phyloP scores from a whole-genome alignment of 92 coral and sea anemone genomes.

The Epizoanthus illoricatus region DNA sequence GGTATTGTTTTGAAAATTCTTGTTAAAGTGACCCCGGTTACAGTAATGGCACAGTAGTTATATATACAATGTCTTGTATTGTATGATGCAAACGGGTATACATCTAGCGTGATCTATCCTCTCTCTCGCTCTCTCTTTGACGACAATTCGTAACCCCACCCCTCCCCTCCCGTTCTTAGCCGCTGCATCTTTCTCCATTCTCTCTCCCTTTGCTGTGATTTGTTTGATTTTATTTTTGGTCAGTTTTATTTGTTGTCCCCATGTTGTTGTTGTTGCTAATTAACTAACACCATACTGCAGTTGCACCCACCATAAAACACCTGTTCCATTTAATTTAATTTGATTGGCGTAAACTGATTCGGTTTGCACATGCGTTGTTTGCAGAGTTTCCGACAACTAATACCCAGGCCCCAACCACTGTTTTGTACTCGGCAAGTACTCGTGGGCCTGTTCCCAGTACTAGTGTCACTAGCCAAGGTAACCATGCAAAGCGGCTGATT shows the following conservation, averaged over 20 bases:
- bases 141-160: background rate
- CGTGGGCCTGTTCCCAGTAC: slow-evolving; percentile 13
- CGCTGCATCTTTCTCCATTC: background rate
- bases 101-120: no score
- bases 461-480: slow-evolving; percentile 28
- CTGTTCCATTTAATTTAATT: background rate
- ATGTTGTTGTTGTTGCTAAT: background rate
- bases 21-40: no score
- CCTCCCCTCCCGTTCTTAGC: background rate
- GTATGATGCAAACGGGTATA: no score
- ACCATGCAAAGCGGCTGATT: background rate
- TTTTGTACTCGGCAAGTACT: slow-evolving; percentile 41
- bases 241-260: background rate
- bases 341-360: slow-evolving; percentile 39
- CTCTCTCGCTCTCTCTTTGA: no score
- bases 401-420: slow-evolving; percentile 48
- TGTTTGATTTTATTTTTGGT: background rate
- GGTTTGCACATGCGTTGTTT: slow-evolving; percentile 59
- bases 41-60: no score
- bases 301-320: no score
- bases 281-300: background rate
- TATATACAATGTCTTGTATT: no score
- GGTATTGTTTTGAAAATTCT: no score
- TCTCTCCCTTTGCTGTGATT: background rate
- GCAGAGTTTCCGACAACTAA: slow-evolving; percentile 52